Conservation (phyloP, 2,888 invertebrate species). For the Scotopteryx bipunctaria region DNA sequence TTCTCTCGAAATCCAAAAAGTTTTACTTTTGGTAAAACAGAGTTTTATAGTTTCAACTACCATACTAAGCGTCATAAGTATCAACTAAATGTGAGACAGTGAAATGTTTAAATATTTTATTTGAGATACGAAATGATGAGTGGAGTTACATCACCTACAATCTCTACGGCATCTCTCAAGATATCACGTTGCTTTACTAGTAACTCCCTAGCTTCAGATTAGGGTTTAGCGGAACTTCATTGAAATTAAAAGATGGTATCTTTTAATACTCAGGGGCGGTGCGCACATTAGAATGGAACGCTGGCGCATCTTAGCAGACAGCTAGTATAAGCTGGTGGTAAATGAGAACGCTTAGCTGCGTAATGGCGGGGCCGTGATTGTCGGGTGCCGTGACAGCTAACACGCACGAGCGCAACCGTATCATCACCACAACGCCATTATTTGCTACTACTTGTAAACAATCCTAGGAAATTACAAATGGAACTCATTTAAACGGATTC, state of each 20-base stretch:
- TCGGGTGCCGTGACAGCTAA: conserved; percentile 53
- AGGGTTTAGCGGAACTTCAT: conserved; percentile 39
- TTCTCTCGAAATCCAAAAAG: conserved; percentile 19
- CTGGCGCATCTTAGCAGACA: conserved; percentile 51
- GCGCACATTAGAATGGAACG: conserved; percentile 42
- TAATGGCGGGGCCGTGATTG: conserved; percentile 66
- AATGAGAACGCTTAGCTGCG: conserved; percentile 68
- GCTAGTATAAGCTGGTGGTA: conserved; percentile 47
- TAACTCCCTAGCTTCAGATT: conserved; percentile 33
- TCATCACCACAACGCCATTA: conserved; percentile 57
- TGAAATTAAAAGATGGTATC: conserved; percentile 61
- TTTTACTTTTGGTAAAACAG: too few relatives aligned
- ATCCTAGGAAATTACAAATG: conserved; percentile 43
- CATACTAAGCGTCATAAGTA: too few relatives aligned
- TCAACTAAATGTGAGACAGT: too few relatives aligned
- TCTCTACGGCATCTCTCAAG: conserved; percentile 6
- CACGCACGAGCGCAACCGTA: conserved; percentile 55
- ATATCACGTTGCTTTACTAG: conserved; percentile 28
- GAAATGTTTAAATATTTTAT: too few relatives aligned
- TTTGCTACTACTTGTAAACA: conserved; percentile 50
- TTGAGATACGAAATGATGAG: background rate
- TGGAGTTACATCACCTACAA: background rate
- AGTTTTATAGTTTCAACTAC: too few relatives aligned
- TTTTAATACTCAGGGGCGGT: conserved; percentile 51
- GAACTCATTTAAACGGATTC: conserved; percentile 3